Evolutionary conservation across 1,140 invertebrate species (phyloP), one percentile per base, ranked within the genome.

Genomic region (Pogonomyrmex californicus): DNA sequence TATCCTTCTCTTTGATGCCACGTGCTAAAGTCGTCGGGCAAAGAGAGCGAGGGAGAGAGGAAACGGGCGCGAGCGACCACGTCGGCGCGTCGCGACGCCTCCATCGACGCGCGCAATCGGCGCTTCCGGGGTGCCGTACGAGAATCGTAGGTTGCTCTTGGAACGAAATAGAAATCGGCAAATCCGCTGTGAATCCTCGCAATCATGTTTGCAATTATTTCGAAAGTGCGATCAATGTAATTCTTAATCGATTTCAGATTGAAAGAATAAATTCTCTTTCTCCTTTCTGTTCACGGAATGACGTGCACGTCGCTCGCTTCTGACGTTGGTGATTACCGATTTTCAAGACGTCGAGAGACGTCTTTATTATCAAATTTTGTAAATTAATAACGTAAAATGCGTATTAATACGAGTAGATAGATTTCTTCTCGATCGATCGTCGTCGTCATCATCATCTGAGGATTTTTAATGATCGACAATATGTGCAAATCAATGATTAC

Each of bases 1-100:
- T 89, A 90, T 87, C 81, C 87, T 89, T 89, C 86, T 88, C 87
- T 91, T 92, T 88, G 88, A 91, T 82, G 90, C 92, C 92, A 93
- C 92, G 92, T 93, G 92, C 92, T 92, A 83, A 76, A 92, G 87
- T 86, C 87, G 44, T 87, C 85, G 76, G 17, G 79, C 10, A 54
- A 85, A 33, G 65, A 23, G 76, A 44, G 63, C 77, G 70, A 54
- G 47, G 87, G 78, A 81, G 68, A 44, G 85, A 66, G 60, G 44
- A 17, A 54, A 70, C 70, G 82, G 36, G 17, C 10, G 70, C n/a
- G 62, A 71, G 85, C 62, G 41, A 90, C 87, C 71, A 92, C 92
- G 92, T 88, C 92, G 91, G 90, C 88, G 92, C 91, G 65, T 87
- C 86, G 90, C 86, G 86, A 88, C 78, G 76, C 77, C 63, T 70